Evolutionary conservation across 2,797 vertebrate species (phyloP), one percentile per base, ranked within the genome.

Genomic region (Lates japonicus): DNA sequence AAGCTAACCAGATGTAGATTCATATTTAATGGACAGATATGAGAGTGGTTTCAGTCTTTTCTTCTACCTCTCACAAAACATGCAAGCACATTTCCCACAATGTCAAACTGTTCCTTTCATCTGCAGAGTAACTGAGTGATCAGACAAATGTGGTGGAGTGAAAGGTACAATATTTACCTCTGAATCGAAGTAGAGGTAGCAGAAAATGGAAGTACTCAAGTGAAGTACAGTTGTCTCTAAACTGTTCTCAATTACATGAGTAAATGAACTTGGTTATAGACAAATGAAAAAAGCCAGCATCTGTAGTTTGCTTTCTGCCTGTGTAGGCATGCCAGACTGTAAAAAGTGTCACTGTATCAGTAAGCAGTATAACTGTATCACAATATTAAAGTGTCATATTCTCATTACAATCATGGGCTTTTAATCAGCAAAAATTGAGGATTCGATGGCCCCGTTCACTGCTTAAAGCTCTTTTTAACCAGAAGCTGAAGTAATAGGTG

Each of bases 401-500:
- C 20, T 41, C 35, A 33, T 19, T 55, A 57, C 69, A 54, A 80
- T 73, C 9, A 52, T 37, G 37, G 51, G 17, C 52, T 48, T 65
- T 67, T 59, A 65, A 70, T 76, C 39, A 64, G 13, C 39, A 67
- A 46, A 64, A 51, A 72, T 20, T 54, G 33, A 77, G 19, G 64
- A 60, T 66, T 42, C 37, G 44, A 78, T 74, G 74, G 70, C 72
- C 58, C 59, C 11, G 17, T 81, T 86, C 78, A 33, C 60, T 42
- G 63, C 48, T 74, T 33, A 69, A 58, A 74, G 62, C 81, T 48
- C 67, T 44, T 70, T 84, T 82, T 77, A 79, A 83, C 8, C 79
- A 79, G 82, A 85, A 78, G 54, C 87, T 79, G 84, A 80, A 74
- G 78, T 68, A 68, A 80, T 77, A 60, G 65, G 76, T 84, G 75